Base-by-base conservation (phyloP, 2,888 invertebrate genomes). In the Heliconius cydno region DNA sequence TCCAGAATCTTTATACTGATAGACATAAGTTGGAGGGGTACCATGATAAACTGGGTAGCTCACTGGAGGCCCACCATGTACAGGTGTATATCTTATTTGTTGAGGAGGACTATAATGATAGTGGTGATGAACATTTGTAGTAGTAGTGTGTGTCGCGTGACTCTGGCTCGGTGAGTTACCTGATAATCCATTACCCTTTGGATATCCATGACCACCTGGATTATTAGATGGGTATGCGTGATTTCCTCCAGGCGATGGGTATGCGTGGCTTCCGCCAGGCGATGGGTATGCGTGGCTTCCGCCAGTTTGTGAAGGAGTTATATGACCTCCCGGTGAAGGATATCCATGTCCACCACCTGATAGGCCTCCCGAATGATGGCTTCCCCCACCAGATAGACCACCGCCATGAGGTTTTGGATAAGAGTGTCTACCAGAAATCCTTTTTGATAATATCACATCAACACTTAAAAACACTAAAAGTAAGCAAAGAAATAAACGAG, bases 51-150 rank as follows among this genome's bases (percentile, higher is more conserved):
- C 93, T 41, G 94, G 94, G 79, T 93, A 94, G 81, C 75, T 86
- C 25, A 87, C 77, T 15, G 92, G 86, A 1, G 88, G 83, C 9
- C 89, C 91, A 3, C 93, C 94, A 63, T 87, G 87, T 1, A 83
- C 82, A 1, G 92, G 90, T 0, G 89, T 86, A 82, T 94, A 94
- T 63, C 87, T 88, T 76, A 94, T 93, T 83, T 91, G 92, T 82
- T 89, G 89, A 1, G 94, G 94, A 10, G 94, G 94, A 80, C 82
- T 89, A 85, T 94, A 94, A 80, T 92, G 89, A 79, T 94, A 94
- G 82, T 93, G 89, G 82, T 92, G 85, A 82, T 92, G 85, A 46
- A 91, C 83, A 30, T 90, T 91, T 1, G 90, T 92, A 9, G 88
- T 92, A 9, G 88, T 89, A 60, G 85, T 85, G 15, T 63, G 38